phyloP scores from a whole-genome alignment of 2,888 invertebrate species.

The Mamestra brassicae region DNA sequence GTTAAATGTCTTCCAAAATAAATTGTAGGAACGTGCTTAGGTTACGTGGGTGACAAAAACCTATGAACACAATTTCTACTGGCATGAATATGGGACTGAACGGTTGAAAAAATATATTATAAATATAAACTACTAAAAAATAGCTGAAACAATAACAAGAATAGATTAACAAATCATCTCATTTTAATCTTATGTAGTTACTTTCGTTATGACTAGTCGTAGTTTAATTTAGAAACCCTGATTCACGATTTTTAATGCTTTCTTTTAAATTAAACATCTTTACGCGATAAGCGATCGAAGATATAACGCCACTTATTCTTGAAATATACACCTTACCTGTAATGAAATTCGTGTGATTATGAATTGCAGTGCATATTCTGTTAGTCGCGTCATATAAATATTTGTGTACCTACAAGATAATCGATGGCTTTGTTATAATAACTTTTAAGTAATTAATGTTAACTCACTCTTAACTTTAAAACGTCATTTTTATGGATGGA shows the following conservation, averaged over 20 bases:
- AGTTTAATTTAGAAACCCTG: neutral
- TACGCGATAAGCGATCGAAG: conserved; percentile 10
- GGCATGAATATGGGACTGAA: too few relatives aligned
- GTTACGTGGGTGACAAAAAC: too few relatives aligned
- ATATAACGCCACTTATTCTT: conserved; percentile 4
- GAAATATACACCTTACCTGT: neutral
- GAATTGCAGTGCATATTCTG: neutral
- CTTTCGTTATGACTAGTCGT: conserved; percentile 18
- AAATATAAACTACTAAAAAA: too few relatives aligned
- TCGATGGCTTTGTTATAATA: conserved; percentile 11
- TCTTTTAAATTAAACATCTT: neutral
- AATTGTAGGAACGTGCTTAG: too few relatives aligned
- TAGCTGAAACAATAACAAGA: too few relatives aligned
- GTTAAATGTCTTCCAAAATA: too few relatives aligned
- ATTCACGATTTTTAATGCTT: conserved; percentile 6
- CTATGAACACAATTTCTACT: too few relatives aligned
- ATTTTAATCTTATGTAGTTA: neutral
- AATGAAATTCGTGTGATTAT: conserved; percentile 1
- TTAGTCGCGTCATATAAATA: conserved; percentile 17
- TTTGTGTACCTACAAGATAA: conserved; percentile 22
- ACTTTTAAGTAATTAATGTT: conserved; percentile 8
- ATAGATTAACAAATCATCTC: neutral
- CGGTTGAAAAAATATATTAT: too few relatives aligned
- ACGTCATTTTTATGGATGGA: neutral
- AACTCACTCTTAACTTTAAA: neutral